A percentile compares a stretch with the other conserved stretches of the same genome.
These are phyloP conservation scores for Gnathonemus echidnorhynchus DNA, from an alignment of 2,113 vertebrate genomes.

Conservation along the genomic window DNA sequence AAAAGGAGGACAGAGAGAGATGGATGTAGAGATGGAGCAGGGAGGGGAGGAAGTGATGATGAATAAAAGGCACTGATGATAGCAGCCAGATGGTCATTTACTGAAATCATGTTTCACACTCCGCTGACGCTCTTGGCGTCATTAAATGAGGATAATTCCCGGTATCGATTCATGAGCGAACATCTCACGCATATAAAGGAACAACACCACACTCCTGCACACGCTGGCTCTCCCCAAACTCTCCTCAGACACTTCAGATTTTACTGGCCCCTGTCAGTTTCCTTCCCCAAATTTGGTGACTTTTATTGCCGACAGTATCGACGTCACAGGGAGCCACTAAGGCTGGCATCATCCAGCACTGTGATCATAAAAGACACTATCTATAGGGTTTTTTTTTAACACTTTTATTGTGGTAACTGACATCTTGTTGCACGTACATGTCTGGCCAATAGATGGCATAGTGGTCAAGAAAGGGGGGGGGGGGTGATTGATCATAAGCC, in stretches of 20 bases:
- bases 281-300: neutral
- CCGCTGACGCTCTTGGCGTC: neutral
- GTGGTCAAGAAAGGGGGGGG: neutral
- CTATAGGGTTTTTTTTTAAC: neutral
- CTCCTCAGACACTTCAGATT: neutral
- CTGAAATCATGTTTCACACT: slow-evolving; percentile 6
- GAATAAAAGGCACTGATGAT: neutral
- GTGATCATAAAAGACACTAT: neutral
- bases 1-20: neutral
- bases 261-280: neutral
- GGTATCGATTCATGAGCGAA: neutral
- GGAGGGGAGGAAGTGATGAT: neutral
- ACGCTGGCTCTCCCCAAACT: neutral
- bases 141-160: slow-evolving; percentile 4
- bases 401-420: neutral
- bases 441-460: neutral
- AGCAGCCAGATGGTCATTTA: neutral
- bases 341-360: neutral
- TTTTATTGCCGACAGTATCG: neutral
- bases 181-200: neutral
- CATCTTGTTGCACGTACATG: neutral
- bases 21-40: neutral
- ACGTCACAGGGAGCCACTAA: neutral
- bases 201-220: neutral
- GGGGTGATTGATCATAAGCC: neutral